A percentile compares a stretch with the other conserved stretches of the same genome.
Evolutionary conservation across 35 echinoderm and acorn worm species (phyloP).

Genomic region (Nesometra sesokonis): DNA sequence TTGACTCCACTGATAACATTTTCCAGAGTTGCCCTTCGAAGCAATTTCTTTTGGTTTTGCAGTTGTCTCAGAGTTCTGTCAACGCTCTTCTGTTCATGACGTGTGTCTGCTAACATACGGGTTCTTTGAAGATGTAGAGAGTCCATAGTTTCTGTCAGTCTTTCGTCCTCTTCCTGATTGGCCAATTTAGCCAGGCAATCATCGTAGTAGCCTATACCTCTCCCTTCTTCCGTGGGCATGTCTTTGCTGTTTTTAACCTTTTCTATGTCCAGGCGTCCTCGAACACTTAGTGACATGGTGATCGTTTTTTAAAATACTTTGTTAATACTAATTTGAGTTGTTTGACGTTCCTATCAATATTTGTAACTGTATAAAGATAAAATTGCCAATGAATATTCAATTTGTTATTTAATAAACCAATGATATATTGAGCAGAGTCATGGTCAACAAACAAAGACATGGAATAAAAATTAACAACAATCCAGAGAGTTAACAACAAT

Average conservation of each 20-base stretch:
- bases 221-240: neutral
- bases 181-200: neutral
- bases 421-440: too few species aligned
- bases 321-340: too few species aligned
- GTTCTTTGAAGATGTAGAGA: neutral
- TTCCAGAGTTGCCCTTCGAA: neutral
- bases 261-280: neutral
- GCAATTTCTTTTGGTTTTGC: neutral
- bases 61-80: neutral
- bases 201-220: neutral
- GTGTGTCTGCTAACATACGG: neutral
- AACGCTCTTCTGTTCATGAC: neutral
- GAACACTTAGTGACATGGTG: neutral
- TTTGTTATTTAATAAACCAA: too few species aligned
- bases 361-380: too few species aligned
- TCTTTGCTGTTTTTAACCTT: neutral
- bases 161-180: neutral
- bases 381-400: too few species aligned
- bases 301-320: neutral
- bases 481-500: too few species aligned
- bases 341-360: too few species aligned
- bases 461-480: too few species aligned
- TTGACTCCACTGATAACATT: neutral
- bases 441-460: too few species aligned
- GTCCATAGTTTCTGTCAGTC: neutral